Percentiles rank a stretch among this genome's conserved stretches.
Evolutionary conservation across 1,140 invertebrate genomes (phyloP).

Genomic region (Macrosteles quadrilineatus): DNA sequence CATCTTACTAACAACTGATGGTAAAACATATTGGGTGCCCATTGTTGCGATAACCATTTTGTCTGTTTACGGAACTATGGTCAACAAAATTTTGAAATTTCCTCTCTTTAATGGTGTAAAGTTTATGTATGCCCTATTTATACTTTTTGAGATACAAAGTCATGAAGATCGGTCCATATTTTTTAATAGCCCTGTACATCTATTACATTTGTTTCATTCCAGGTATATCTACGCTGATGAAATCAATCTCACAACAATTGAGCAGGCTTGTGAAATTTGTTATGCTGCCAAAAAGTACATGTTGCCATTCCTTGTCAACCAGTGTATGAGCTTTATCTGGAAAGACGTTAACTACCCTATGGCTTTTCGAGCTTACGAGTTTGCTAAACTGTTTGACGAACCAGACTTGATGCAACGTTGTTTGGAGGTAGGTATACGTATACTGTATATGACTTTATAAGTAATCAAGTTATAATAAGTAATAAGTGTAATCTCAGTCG

Average conservation of each 20-base stretch:
- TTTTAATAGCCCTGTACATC: too few species aligned
- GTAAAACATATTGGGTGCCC: too few species aligned
- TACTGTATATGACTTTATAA: neutral
- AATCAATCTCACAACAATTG: slow-evolving; percentile 75
- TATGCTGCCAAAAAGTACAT: slow-evolving; percentile 89
- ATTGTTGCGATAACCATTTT: too few species aligned
- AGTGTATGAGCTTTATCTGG: slow-evolving; percentile 80
- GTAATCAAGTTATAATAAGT: too few species aligned
- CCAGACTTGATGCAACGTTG: slow-evolving; percentile 77
- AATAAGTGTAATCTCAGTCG: neutral
- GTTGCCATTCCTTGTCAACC: slow-evolving; percentile 75
- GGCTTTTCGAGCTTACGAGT: slow-evolving; percentile 80
- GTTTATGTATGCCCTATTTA: too few species aligned
- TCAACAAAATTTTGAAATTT: too few species aligned
- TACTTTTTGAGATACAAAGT: too few species aligned
- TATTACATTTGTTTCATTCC: slow-evolving; percentile 30
- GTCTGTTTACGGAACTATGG: too few species aligned
- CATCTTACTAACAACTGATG: too few species aligned
- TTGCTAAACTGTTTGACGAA: slow-evolving; percentile 82
- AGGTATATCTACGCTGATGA: slow-evolving; percentile 82
- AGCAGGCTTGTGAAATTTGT: slow-evolving; percentile 81
- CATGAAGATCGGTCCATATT: too few species aligned
- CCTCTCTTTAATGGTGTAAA: too few species aligned
- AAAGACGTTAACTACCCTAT: slow-evolving; percentile 76
- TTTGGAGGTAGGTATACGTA: slow-evolving; percentile 57